These are phyloP conservation scores for Gopherus evgoodei DNA, from an alignment of 2,113 vertebrate genomes.

Conservation along the genomic window DNA sequence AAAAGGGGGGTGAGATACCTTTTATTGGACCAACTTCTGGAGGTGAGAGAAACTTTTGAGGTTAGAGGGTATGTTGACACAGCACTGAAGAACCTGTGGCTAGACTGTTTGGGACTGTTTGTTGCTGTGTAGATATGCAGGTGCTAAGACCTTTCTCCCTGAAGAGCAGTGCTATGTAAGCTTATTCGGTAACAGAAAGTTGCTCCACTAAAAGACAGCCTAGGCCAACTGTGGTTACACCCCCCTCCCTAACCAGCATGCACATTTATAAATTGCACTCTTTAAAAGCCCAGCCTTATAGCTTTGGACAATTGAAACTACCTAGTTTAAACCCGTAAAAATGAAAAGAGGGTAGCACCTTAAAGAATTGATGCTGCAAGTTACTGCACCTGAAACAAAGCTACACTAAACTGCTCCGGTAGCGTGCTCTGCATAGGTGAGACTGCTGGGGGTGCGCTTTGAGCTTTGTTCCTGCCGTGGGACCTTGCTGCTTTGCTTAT, in stretches of 20 bases:
- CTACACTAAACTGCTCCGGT: conserved; percentile 13
- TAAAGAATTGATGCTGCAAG: not conserved
- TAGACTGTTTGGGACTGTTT: not conserved
- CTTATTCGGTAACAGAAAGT: not conserved
- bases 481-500: conserved; percentile 64
- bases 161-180: not conserved
- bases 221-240: no score
- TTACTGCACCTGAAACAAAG: conserved; percentile 35
- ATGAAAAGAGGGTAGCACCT: conserved; percentile 42
- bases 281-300: not conserved
- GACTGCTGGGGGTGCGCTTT: not conserved
- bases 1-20: not conserved
- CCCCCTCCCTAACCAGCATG: not conserved
- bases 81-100: no score
- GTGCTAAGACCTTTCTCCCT: no score
- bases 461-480: conserved; percentile 30
- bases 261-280: not conserved
- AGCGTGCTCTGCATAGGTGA: conserved; percentile 38
- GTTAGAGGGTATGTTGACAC: no score
- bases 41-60: not conserved
- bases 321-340: conserved; percentile 16
- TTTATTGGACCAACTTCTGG: not conserved
- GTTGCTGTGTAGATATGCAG: no score
- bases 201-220: not conserved
- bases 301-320: conserved; percentile 27